Evolutionary conservation across 1,140 invertebrate genomes (phyloP).

Genomic region (Heterodera schachtii): DNA sequence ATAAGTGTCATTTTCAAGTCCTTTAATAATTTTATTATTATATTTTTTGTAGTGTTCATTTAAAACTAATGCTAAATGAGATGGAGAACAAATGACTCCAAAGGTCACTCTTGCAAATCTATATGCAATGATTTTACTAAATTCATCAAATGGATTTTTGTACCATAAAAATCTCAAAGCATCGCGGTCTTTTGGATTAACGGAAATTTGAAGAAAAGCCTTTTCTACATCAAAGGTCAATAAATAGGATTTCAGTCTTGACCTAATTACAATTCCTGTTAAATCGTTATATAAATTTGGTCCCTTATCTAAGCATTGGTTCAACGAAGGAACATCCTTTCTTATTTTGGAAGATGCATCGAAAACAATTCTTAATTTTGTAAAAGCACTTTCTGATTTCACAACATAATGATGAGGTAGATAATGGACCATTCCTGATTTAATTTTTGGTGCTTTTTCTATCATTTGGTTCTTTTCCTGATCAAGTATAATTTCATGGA

Average conservation of each 20-base stretch:
- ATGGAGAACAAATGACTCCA: neutral
- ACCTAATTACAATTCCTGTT: neutral
- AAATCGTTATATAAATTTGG: conserved; percentile 6
- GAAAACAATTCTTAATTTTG: conserved; percentile 1
- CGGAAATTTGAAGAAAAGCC: conserved; percentile 9
- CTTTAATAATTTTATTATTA: neutral
- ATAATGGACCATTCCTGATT: neutral
- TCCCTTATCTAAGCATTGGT: conserved; percentile 11
- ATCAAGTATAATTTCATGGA: neutral
- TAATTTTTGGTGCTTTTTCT: neutral
- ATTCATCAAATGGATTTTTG: neutral
- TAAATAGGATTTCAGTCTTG: neutral
- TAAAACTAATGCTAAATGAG: neutral
- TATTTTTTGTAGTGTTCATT: conserved; percentile 9
- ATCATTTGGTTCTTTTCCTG: neutral
- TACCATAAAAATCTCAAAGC: conserved; percentile 17
- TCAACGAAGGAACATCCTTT: neutral
- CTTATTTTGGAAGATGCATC: neutral
- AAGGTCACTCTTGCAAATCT: neutral
- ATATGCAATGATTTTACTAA: neutral
- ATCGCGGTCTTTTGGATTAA: neutral
- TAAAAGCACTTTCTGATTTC: neutral
- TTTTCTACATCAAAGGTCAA: conserved; percentile 2
- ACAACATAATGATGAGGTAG: neutral
- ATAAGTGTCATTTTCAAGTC: neutral